A percentile compares a stretch with the other conserved stretches of the same genome.
Evolutionary conservation across 2,113 vertebrate genomes (phyloP).

Genomic region (Calcarius ornatus): DNA sequence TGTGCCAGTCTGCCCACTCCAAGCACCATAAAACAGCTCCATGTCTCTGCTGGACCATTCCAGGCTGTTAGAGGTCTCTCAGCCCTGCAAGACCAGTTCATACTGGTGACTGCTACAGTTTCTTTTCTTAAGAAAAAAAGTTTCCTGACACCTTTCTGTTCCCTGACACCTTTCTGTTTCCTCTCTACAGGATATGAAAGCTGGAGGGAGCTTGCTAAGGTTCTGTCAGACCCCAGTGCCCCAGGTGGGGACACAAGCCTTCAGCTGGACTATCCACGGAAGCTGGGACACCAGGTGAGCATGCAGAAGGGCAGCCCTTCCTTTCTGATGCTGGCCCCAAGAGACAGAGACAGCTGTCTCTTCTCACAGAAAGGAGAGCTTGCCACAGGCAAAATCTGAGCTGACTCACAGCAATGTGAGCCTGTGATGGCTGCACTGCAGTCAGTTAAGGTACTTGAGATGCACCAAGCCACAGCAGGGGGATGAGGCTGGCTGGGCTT

Average conservation of each 20-base stretch:
- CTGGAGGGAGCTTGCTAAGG: constrained; percentile 77
- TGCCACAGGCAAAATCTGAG: not conserved
- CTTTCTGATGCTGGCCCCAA: not conserved
- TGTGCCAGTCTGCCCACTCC: not conserved
- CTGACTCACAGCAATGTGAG: not conserved
- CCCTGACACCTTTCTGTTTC: not conserved
- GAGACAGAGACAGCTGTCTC: not conserved
- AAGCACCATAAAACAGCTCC: not conserved
- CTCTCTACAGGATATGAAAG: constrained; percentile 64
- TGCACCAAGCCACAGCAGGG: rapidly evolving
- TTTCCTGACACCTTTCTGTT: not conserved
- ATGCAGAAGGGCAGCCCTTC: not conserved
- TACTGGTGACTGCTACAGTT: not conserved
- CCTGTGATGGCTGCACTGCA: not conserved
- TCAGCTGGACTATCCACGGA: constrained; percentile 25
- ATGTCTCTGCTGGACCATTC: not conserved
- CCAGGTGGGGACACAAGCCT: constrained; percentile 44
- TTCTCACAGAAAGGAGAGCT: not conserved
- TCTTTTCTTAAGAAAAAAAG: not conserved
- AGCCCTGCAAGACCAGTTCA: not conserved
- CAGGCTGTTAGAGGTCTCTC: not conserved
- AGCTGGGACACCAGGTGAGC: constrained; percentile 51
- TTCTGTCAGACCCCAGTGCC: constrained; percentile 50
- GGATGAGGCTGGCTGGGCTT: not conserved
- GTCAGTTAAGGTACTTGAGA: not conserved